Base-by-base conservation (phyloP, 2,797 vertebrate genomes). In the Forpus xanthops region DNA sequence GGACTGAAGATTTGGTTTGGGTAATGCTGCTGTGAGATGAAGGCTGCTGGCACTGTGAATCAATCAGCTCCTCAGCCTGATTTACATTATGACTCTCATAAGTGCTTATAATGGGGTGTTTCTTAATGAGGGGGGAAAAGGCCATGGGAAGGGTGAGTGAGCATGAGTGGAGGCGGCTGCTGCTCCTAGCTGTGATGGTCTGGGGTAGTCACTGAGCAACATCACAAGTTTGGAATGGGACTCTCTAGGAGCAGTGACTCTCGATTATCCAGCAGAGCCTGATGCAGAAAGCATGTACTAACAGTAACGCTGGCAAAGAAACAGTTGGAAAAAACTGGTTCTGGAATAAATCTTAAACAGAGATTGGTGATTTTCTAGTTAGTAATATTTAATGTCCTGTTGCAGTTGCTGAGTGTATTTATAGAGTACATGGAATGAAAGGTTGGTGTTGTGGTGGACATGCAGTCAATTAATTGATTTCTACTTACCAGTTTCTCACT, bases 111-210 rank as follows among this genome's bases (percentile, higher is more conserved):
- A 12, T 52, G 42, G 18, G 9, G 3, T 39, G 5, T 2, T 56
- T 90, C 71, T 70, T 23, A 15, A 0, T 18, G n/a, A 16, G 8
- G 13, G 49, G 15, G 45, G 4, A 11, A 53, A 79, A 45, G 16
- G 23, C 21, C 1, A 0, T 6, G 10, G n/a, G 15, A 28, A 30
- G 52, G 37, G 7, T 28, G 44, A 77, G 15, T 0, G 1, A 49
- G 21, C 35, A 9, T 33, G 37, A 8, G 16, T 56, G 50, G 71
- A 55, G 20, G 16, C 4, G 0, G 0, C 44, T 80, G 23, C 49
- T 83, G 23, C 17, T 95, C 1, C 50, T 79, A 52, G 55, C 47
- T 70, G 6, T 35, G 11, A 5, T 76, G 42, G 12, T 49, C 37
- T 68, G 18, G 19, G 6, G 3, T 75, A 24, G 16, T 81, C 37